Evolutionary conservation across 1,140 invertebrate genomes (phyloP), one percentile per base, ranked within the genome.

Genomic region (Diprion similis): DNA sequence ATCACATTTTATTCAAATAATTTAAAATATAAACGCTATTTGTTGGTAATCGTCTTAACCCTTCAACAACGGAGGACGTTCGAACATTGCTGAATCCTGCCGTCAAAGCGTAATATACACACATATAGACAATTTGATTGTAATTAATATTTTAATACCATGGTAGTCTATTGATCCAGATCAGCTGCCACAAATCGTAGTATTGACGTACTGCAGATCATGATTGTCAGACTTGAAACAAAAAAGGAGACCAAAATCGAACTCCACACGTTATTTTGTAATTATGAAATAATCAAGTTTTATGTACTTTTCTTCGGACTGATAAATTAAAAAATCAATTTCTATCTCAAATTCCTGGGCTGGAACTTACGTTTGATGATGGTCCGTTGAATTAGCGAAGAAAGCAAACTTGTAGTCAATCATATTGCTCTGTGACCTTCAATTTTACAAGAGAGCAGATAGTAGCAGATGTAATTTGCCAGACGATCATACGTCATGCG

Each of bases 11-110:
- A 73, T 76, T 71, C 67, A 66, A 51, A 72, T 66, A 66, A 73
- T 75, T 75, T 75, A 45, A 76, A 74, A 75, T 78, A 75, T 74
- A 78, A 78, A 78, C 73, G 75, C 73, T 78, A 75, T 76, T 75
- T 78, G 77, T 78, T 75, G 71, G 75, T 78, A 73, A 59, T 59
- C 51, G 6, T 59, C 51, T 59, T 59, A 17, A 59, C 51, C 51
- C 51, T 59, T 59, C 51, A 59, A 9, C n/a, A 17, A 59, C 51
- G 51, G 51, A 59, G 51, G 51, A 59, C 51, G 51, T 59, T 59
- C 9, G 6, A 59, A 59, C n/a, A 59, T 59, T 59, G 11, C n/a
- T 17, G 51, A 15, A 59, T 59, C 51, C 51, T 59, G 51, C 51
- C 51, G 51, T 59, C 51, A 13, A 17, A 59, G 51, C n/a, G n/a